Evolutionary conservation across 1,140 invertebrate species (phyloP).

Genomic region (Dendrolimus punctatus): DNA sequence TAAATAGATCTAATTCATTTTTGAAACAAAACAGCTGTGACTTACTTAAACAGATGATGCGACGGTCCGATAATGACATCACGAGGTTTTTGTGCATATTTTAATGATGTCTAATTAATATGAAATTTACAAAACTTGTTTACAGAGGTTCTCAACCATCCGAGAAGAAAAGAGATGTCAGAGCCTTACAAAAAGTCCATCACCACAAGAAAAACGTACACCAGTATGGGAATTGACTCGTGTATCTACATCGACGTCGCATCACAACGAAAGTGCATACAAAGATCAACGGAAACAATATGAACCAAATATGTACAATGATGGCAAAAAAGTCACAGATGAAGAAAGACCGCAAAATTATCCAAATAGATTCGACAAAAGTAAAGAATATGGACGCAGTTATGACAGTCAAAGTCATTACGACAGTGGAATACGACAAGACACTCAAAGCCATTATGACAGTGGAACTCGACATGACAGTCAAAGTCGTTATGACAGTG

Average conservation of each 20-base stretch:
- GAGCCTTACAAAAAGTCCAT: conserved; percentile 35
- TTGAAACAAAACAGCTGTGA: too few species aligned
- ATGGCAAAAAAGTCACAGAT: conserved; percentile 21
- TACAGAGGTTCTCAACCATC: conserved; percentile 32
- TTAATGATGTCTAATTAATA: neutral
- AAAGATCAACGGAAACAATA: conserved; percentile 17
- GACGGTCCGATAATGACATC: too few species aligned
- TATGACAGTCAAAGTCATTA: conserved; percentile 14
- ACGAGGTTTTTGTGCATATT: too few species aligned
- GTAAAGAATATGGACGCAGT: conserved; percentile 21
- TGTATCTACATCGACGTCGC: conserved; percentile 20
- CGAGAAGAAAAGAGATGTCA: conserved; percentile 28
- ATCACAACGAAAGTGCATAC: conserved; percentile 21
- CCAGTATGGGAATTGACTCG: conserved; percentile 41
- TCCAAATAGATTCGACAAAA: conserved; percentile 22
- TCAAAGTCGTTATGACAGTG: too few species aligned
- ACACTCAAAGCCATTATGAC: too few species aligned
- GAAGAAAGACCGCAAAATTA: conserved; percentile 27
- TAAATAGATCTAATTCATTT: too few species aligned
- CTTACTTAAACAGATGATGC: too few species aligned
- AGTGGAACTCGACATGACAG: too few species aligned
- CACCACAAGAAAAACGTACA: conserved; percentile 30
- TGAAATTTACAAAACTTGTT: conserved; percentile 6
- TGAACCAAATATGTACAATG: conserved; percentile 3
- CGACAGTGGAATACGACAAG: conserved; percentile 4